phyloP scores from a whole-genome alignment of 23 tunicate species.

The Oikopleura dioica region DNA sequence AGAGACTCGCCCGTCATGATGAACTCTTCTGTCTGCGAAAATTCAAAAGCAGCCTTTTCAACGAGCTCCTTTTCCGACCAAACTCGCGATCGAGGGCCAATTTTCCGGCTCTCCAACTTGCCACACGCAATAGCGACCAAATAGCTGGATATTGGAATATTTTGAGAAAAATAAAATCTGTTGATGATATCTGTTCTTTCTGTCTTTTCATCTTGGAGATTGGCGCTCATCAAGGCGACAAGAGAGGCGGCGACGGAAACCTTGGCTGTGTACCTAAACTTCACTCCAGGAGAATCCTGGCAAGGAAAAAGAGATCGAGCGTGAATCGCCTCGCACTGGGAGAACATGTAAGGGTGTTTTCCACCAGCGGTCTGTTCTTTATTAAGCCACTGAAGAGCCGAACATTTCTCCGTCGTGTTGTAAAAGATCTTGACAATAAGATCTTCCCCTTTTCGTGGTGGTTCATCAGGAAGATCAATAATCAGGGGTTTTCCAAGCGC shows the following conservation, averaged over 20 bases:
- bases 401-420: conserved; percentile 32
- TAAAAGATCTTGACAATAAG: conserved; percentile 28
- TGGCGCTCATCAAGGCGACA: conserved; percentile 78
- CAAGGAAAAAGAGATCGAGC: conserved; percentile 82
- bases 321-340: conserved; percentile 93
- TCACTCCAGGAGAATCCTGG: conserved; percentile 70
- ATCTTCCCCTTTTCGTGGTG: conserved; percentile 15
- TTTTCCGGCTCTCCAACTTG: conserved; percentile 29
- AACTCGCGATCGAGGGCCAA: conserved; percentile 71
- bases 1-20: background rate
- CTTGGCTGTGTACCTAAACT: conserved; percentile 45
- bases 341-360: conserved; percentile 64
- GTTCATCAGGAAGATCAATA: background rate
- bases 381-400: conserved; percentile 72
- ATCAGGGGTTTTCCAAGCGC: background rate
- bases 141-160: conserved; percentile 50
- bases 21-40: conserved; percentile 5
- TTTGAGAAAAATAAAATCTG: background rate
- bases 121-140: conserved; percentile 67
- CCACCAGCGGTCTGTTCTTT: conserved; percentile 66
- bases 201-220: background rate
- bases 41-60: conserved; percentile 11
- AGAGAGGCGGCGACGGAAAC: conserved; percentile 39
- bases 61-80: conserved; percentile 66
- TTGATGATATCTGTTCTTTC: background rate